Evolutionary conservation across 2,797 vertebrate genomes (phyloP), one percentile per base, ranked within the genome.

Genomic region (Okamejei kenojei): DNA sequence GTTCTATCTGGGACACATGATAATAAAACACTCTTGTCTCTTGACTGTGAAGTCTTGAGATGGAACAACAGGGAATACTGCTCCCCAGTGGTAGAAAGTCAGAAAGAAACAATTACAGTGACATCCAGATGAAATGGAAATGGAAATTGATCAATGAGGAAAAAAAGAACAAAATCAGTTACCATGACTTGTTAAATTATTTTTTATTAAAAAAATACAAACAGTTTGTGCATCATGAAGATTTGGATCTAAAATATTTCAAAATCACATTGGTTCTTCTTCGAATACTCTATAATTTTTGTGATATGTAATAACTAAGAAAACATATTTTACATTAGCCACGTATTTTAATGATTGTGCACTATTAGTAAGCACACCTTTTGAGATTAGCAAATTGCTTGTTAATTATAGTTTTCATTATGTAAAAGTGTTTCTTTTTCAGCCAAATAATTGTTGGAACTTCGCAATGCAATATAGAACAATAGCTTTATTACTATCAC

Each of bases 31-130:
- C 45, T 2, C 45, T 45, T 45, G 45, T 45, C 45, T 45, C 45
- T 8, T 32, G 61, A 74, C 23, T 90, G 65, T 29, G 19, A 29
- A 13, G 29, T 65, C 19, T 10, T n/a, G 32, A 73, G 26, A 11
- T 54, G 38, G 35, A 92, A 92, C 4, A 74, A 76, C 76, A 35
- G 71, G 73, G 90, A 92, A 38, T 74, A 38, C 71, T 92, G 90
- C 90, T 58, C 23, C 58, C 90, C 0, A 54, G 90, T 92, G 90
- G 90, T 76, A 23, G 26, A 45, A 54, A 29, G n/a, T 23, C 84
- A 68, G 61, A 32, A 88, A 68, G 17, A 15, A 68, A 68, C n/a
- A 9, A 35, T 2, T 35, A 58, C 54, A n/a, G 26, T n/a, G 3
- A 7, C 4, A 7, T 32, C 10, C n/a, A 65, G 61, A 0, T 68